phyloP scores from a whole-genome alignment of 2,888 invertebrate species.

The Hartigia nigra region DNA sequence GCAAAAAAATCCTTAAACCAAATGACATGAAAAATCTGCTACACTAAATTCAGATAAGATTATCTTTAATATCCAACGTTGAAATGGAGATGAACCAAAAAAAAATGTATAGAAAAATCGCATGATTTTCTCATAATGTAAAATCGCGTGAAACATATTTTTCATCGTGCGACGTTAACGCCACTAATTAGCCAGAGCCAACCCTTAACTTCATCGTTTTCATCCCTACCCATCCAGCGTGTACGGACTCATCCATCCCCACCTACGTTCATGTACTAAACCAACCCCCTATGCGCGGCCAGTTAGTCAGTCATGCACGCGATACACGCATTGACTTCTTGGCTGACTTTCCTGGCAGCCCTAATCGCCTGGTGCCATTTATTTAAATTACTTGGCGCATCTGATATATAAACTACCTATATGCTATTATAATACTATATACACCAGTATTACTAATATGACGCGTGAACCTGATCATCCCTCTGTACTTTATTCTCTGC shows the following conservation, averaged over 20 bases:
- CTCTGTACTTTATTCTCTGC: background rate
- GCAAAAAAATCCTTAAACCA: no score
- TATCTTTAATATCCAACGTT: background rate
- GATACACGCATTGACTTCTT: slow-evolving; percentile 57
- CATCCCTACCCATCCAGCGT: slow-evolving; percentile 24
- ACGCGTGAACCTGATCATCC: background rate
- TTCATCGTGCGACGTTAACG: slow-evolving; percentile 30
- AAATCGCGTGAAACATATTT: slow-evolving; percentile 49
- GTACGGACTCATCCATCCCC: slow-evolving; percentile 22
- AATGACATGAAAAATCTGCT: background rate
- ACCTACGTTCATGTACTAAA: slow-evolving; percentile 16
- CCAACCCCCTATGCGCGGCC: slow-evolving; percentile 52
- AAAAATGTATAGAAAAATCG: background rate
- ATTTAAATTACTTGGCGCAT: slow-evolving; percentile 51
- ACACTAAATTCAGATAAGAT: background rate
- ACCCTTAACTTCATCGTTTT: slow-evolving; percentile 14
- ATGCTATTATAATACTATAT: background rate
- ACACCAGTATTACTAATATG: background rate
- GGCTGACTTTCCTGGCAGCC: slow-evolving; percentile 25
- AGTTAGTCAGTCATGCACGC: slow-evolving; percentile 61
- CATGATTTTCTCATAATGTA: background rate
- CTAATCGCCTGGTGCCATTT: slow-evolving; percentile 41
- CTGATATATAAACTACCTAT: slow-evolving; percentile 17
- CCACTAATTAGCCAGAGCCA: background rate
- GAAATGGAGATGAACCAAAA: background rate